Conservation (phyloP, 2,888 invertebrate species). For the Chymomyza amoena region DNA sequence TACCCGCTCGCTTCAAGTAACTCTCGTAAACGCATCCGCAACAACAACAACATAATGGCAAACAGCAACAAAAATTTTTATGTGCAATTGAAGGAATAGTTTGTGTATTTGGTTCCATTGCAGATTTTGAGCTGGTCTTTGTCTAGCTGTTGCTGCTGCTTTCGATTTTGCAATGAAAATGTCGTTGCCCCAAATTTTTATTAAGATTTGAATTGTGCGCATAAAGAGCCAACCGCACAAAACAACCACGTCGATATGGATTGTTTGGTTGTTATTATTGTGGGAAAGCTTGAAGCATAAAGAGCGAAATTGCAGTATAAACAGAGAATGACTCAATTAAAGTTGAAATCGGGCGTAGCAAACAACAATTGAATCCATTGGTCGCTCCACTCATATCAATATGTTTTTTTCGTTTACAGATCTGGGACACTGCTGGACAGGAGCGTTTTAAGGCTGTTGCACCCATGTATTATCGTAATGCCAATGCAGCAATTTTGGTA, state of each 20-base stretch:
- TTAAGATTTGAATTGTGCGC: conserved; percentile 57
- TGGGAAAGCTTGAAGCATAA: conserved; percentile 54
- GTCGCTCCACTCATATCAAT: neutral
- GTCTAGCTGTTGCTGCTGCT: conserved; percentile 24
- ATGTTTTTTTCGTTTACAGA: conserved; percentile 55
- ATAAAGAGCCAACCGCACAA: conserved; percentile 46
- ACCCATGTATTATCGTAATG: conserved; percentile 96
- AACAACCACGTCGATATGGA: conserved; percentile 13
- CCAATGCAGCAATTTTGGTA: conserved; percentile 92
- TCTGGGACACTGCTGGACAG: conserved; percentile 79
- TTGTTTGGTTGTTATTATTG: conserved; percentile 58
- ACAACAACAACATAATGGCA: conserved; percentile 30
- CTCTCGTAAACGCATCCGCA: neutral
- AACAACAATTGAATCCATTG: neutral
- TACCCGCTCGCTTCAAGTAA: neutral
- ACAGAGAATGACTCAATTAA: conserved; percentile 62
- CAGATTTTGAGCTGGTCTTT: conserved; percentile 20
- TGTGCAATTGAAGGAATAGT: conserved; percentile 41
- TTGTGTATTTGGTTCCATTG: conserved; percentile 23
- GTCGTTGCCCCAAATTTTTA: conserved; percentile 67
- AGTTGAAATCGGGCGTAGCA: conserved; percentile 31
- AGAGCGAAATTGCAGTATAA: conserved; percentile 60
- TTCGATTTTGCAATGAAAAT: conserved; percentile 43
- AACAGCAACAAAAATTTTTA: conserved; percentile 1
- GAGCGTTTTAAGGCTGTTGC: conserved; percentile 90